Evolutionary conservation across 2,113 vertebrate species (phyloP).

Genomic region (Trochalopteron elliotii): DNA sequence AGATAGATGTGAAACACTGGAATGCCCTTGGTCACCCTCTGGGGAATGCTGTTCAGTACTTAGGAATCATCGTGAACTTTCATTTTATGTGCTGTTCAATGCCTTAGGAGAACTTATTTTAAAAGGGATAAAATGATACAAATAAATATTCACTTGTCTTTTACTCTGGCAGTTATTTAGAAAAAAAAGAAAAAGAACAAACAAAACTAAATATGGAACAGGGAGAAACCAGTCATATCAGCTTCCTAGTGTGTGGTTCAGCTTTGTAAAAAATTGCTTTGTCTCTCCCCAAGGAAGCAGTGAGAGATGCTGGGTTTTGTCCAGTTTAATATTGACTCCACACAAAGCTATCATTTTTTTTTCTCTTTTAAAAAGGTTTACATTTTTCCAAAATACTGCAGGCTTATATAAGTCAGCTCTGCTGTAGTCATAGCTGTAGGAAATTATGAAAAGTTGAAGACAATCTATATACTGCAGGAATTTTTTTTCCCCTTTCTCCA

Average conservation of each 20-base stretch:
- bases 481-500: not conserved
- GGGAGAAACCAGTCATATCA: constrained; percentile 16
- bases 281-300: constrained; percentile 9
- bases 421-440: constrained; percentile 50
- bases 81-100: not conserved
- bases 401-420: constrained; percentile 60
- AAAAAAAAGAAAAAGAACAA: not conserved
- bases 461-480: constrained; percentile 13
- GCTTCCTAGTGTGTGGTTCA: constrained; percentile 6
- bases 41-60: not conserved
- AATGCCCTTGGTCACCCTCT: not conserved
- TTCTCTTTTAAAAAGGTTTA: constrained; percentile 51
- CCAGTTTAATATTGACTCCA: constrained; percentile 50
- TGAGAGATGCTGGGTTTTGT: constrained; percentile 34
- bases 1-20: not conserved
- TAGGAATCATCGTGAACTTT: not conserved
- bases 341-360: not conserved
- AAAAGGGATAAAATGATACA: not conserved
- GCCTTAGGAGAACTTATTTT: not conserved
- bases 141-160: constrained; percentile 47
- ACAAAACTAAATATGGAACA: not conserved
- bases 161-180: constrained; percentile 21
- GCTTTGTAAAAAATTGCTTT: constrained; percentile 24
- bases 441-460: constrained; percentile 67
- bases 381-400: constrained; percentile 53